phyloP scores from a whole-genome alignment of 2,113 vertebrate genomes.

The Poeciliopsis turrubarensis region DNA sequence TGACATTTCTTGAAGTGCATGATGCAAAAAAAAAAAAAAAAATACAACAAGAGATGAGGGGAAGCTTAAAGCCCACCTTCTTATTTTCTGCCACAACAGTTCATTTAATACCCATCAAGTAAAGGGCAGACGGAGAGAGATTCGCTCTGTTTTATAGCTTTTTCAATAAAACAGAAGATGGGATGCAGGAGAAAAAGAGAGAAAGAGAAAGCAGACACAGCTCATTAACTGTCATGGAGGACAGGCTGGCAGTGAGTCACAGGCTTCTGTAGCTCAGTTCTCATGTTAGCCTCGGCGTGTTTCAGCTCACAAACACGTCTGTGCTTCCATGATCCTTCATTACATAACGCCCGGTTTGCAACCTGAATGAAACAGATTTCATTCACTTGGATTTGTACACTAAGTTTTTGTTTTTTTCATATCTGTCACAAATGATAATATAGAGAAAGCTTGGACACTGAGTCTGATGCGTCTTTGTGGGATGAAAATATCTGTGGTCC shows the following conservation, averaged over 20 bases:
- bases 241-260: constrained; percentile 63
- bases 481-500: background rate
- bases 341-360: background rate
- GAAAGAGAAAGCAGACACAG: constrained; percentile 42
- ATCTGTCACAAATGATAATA: background rate
- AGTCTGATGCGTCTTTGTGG: background rate
- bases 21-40: constrained; percentile 34
- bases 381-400: background rate
- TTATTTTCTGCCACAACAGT: constrained; percentile 23
- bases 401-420: background rate
- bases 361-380: constrained; percentile 6
- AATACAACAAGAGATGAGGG: constrained; percentile 2
- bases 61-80: constrained; percentile 38
- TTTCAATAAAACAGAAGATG: constrained; percentile 50
- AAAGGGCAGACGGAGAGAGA: constrained; percentile 22
- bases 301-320: constrained; percentile 6
- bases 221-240: constrained; percentile 75
- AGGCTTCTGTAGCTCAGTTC: constrained; percentile 42
- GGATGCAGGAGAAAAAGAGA: constrained; percentile 27
- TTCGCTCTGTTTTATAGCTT: constrained; percentile 39
- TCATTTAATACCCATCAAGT: constrained; percentile 52
- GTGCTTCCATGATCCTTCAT: background rate
- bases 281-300: constrained; percentile 38
- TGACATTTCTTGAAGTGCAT: constrained; percentile 50
- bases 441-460: background rate